Base-by-base conservation (phyloP, 2,888 invertebrate species). In the Subacronicta megacephala region DNA sequence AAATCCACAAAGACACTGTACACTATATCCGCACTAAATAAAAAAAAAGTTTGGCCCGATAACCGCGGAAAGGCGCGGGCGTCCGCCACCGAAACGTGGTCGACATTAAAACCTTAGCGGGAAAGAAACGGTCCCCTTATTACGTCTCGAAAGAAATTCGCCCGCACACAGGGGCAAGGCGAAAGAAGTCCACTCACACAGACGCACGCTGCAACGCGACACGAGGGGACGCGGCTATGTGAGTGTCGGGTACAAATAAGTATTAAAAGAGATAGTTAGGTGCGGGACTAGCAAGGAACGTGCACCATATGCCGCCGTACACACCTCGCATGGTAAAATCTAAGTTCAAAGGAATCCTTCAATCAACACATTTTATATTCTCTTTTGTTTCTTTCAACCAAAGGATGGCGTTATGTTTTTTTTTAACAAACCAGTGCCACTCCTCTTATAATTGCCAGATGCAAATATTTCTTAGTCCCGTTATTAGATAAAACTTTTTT, bases 71-170 rank as follows among this genome's bases (percentile, higher is more conserved):
- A 88, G 87, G 90, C 89, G 92, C 93, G 93, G 90, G 92, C 94
- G 93, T 88, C 84, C 93, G 91, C 92, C 90, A 88, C 93, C 93
- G 90, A 92, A 94, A 87, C 93, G 93, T 92, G 93, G 92, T 93
- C 92, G 89, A 92, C 94, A 94, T 94, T 94, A 94, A 94, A 93
- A 93, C 94, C 94, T 92, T 92, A 90, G 92, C 92, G 93, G 92
- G 91, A 94, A 94, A 92, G 92, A 93, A 94, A 93, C 90, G 88
- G 93, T 93, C 93, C 94, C 94, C 93, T 94, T 93, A 93, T 93
- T 93, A 93, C 93, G 92, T 93, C 93, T 93, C 93, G 92, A 93
- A 93, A 94, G 93, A 94, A 93, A 94, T 93, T 90, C 92, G 69
- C 91, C 82, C 90, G 89, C 93, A 90, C 92, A 93, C 93, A 93